Evolutionary conservation across 2,888 invertebrate genomes (phyloP).

Genomic region (Apamea anceps): DNA sequence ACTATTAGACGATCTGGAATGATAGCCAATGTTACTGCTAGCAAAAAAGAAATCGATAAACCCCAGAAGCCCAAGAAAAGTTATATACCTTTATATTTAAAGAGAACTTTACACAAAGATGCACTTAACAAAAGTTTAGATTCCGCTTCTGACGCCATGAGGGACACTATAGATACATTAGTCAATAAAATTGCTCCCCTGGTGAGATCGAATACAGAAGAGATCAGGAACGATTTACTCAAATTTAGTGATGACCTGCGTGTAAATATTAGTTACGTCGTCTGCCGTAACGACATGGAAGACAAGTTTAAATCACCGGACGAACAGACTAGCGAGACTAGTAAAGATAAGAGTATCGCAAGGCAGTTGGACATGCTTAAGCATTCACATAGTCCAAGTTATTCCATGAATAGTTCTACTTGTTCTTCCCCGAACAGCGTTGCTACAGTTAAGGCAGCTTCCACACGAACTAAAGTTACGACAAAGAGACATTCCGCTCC

Average conservation of each 20-base stretch:
- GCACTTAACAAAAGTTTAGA: constrained; percentile 66
- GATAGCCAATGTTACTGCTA: constrained; percentile 36
- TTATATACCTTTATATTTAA: constrained; percentile 75
- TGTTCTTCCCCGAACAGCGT: constrained; percentile 83
- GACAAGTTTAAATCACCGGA: constrained; percentile 61
- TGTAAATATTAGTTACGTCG: constrained; percentile 72
- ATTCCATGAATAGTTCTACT: constrained; percentile 80
- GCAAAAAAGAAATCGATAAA: constrained; percentile 66
- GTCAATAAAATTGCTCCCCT: constrained; percentile 40
- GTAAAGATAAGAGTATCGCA: constrained; percentile 51
- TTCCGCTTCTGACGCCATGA: constrained; percentile 55
- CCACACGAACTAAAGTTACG: constrained; percentile 67
- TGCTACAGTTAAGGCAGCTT: constrained; percentile 78
- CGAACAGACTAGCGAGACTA: constrained; percentile 54
- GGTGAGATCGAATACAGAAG: constrained; percentile 66
- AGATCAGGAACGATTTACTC: constrained; percentile 73
- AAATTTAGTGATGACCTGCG: constrained; percentile 70
- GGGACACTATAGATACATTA: constrained; percentile 57
- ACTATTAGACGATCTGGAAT: constrained; percentile 65
- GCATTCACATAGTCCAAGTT: constrained; percentile 68
- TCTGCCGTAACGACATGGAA: constrained; percentile 78
- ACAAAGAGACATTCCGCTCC: constrained; percentile 71
- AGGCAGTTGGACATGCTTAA: constrained; percentile 55
- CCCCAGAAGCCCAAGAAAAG: constrained; percentile 63
- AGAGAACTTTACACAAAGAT: constrained; percentile 61